Percentiles rank a stretch among this genome's conserved stretches.
phyloP scores from a whole-genome alignment of 2,797 vertebrate species.

The Centropyge bicolor region DNA sequence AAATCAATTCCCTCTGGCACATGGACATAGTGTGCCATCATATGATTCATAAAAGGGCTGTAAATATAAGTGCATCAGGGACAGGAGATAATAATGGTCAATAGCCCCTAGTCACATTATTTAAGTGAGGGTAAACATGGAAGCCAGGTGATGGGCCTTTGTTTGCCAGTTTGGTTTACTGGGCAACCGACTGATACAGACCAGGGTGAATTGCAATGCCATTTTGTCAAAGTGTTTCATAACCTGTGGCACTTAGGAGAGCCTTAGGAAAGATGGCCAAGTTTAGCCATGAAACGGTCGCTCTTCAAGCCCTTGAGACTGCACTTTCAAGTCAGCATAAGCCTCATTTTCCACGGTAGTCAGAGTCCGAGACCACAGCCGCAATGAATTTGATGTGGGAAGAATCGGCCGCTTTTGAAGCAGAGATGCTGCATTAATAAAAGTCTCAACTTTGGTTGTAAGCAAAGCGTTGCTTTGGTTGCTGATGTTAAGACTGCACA shows the following conservation, averaged over 20 bases:
- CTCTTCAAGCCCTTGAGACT: conserved; percentile 22
- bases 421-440: conserved; percentile 23
- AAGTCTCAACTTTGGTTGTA: conserved; percentile 25
- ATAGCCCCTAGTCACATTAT: conserved; percentile 38
- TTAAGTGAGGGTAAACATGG: conserved; percentile 64
- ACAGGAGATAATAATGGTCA: conserved; percentile 46
- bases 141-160: conserved; percentile 60
- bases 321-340: conserved; percentile 43
- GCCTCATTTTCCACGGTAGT: conserved; percentile 31
- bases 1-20: conserved; percentile 34
- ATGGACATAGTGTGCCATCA: conserved; percentile 24
- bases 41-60: conserved; percentile 50
- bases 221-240: conserved; percentile 41
- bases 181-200: conserved; percentile 56
- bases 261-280: conserved; percentile 10
- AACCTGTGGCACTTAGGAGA: not conserved
- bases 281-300: conserved; percentile 38
- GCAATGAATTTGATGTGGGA: conserved; percentile 22
- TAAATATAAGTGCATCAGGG: conserved; percentile 48
- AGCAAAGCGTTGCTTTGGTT: conserved; percentile 25
- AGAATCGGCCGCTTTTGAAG: conserved; percentile 39
- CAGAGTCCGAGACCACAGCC: conserved; percentile 24
- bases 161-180: conserved; percentile 65
- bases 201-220: conserved; percentile 20
- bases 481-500: conserved; percentile 30